Base-by-base conservation (phyloP, 2,113 vertebrate genomes). In the Scomber scombrus region DNA sequence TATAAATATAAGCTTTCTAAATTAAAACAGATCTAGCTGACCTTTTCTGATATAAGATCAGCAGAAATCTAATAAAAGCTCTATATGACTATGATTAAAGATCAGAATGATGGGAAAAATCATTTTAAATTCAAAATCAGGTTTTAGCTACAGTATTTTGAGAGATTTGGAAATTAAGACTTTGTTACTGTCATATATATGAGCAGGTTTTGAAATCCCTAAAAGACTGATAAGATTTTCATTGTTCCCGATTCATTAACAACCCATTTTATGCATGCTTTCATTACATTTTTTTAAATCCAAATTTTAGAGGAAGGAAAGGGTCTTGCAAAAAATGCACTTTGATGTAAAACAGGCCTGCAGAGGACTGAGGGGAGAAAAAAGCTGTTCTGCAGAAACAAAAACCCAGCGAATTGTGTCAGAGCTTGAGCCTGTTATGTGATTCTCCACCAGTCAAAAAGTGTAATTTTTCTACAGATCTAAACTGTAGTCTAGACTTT, bases 1-100 rank as follows among this genome's bases (percentile, higher is more conserved):
- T 78, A 84, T 78, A 78, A 75, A 86, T 65, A 69, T 78, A 66
- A 71, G 80, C 79, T 76, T 76, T 81, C 50, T 56, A 74, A 66
- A 74, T 83, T 67, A 75, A 66, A 88, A 58, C n/a, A 23, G 69
- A 21, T 18, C 1, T 34, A 26, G 43, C 49, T 56, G 57, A 82
- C 80, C 80, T 55, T 78, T 76, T 23, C 31, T 64, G 26, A 52
- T 21, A 54, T 14, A 11, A 81, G 46, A 49, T 70, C 34, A 49
- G 57, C 26, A 49, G 31, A 45, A 51, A 63, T 50, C 2, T 58
- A 71, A 73, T 71, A 67, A 63, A 66, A 77, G 29, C 57, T 65
- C 10, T 26, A 65, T 10, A 77, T 8, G 45, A 65, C 5, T 46
- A 31, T 74, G 14, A 77, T 73, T 68, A 58, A 66, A 51, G 49